Percentiles rank a stretch among this genome's conserved stretches.
These are phyloP conservation scores for Phoronis australis DNA, from an alignment of 2,888 invertebrate species.

Conservation along the genomic window DNA sequence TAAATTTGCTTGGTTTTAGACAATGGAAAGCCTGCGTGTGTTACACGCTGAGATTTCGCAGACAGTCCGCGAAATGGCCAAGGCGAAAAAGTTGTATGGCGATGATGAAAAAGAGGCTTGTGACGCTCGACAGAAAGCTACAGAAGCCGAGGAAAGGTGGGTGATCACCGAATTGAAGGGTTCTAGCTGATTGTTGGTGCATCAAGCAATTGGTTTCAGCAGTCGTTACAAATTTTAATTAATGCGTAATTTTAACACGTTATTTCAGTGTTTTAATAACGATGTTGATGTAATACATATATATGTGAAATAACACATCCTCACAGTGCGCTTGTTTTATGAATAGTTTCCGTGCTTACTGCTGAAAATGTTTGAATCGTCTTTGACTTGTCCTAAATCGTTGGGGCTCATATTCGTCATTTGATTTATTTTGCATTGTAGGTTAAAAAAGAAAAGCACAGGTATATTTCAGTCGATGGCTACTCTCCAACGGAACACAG, in stretches of 20 bases:
- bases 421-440: constrained; percentile 50
- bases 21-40: constrained; percentile 39
- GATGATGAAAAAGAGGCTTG: constrained; percentile 94
- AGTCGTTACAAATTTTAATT: too few relatives aligned
- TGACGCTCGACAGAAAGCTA: constrained; percentile 89
- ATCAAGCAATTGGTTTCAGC: too few relatives aligned
- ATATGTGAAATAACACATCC: too few relatives aligned
- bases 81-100: constrained; percentile 88
- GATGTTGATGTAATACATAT: too few relatives aligned
- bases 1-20: constrained; percentile 22
- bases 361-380: too few relatives aligned
- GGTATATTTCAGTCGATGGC: constrained; percentile 94
- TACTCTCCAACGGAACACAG: constrained; percentile 91
- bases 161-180: too few relatives aligned
- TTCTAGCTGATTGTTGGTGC: too few relatives aligned
- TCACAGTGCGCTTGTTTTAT: too few relatives aligned
- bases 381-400: too few relatives aligned
- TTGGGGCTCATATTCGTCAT: neutral
- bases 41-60: constrained; percentile 42
- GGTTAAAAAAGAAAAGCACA: constrained; percentile 84
- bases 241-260: too few relatives aligned
- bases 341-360: too few relatives aligned
- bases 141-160: constrained; percentile 83
- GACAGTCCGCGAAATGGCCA: constrained; percentile 76
- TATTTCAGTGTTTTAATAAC: too few relatives aligned